Evolutionary conservation across 2,797 vertebrate species (phyloP), one percentile per base, ranked within the genome.

Genomic region (Crax fasciolata): DNA sequence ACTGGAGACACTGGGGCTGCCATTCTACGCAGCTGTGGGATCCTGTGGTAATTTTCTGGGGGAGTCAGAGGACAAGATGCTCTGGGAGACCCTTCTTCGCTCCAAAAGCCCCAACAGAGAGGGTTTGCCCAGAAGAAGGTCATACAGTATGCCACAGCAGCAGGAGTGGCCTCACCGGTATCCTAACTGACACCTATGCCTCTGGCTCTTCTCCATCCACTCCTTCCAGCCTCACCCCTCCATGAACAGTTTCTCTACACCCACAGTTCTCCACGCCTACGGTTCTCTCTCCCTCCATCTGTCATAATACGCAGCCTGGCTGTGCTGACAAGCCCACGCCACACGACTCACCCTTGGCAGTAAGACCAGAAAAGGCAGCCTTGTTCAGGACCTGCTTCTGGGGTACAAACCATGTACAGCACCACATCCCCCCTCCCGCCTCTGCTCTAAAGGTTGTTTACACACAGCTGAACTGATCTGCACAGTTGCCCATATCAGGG

Each of bases 231-330:
- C 93, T 95, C 87, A 4, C 67, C 83, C 46, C 66, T 86, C 23
- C 74, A n/a, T 41, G 49, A 85, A 46, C 27, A n/a, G 89, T 86
- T 95, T 93, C 93, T 95, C 28, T 84, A 67, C 94, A 67, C 93
- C 95, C 85, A 97, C 90, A 63, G 43, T 79, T 75, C 84, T 95
- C 87, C 85, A 59, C 93, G 78, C 73, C 76, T 73, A 62, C 66
- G 32, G 1, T 59, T 76, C 65, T 91, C 38, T 81, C 66, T 84
- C 44, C 38, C 68, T 87, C 62, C 59, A 35, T 71, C 46, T 82
- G 78, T 46, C 67, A 76, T 1, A n/a, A 49, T 59, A 2, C 3
- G 11, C 78, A 79, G 51, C 32, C 35, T 62, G 87, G 66, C 73
- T 88, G 62, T 70, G 48, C 84, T 87, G 94, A 27, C 82, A 76